Base-by-base conservation (phyloP, 2,113 vertebrate genomes). In the Lycaon pictus region DNA sequence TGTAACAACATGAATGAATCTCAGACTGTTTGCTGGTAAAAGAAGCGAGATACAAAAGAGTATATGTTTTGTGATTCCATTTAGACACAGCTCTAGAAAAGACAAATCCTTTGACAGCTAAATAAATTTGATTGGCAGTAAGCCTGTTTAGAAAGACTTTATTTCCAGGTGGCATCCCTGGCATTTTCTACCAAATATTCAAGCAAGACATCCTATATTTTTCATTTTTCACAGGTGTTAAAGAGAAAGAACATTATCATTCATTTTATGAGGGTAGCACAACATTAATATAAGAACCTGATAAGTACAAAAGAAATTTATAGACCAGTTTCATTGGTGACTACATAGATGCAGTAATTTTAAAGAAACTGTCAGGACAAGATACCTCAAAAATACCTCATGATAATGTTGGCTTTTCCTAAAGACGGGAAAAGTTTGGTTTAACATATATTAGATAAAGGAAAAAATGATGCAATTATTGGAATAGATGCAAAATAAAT, bases 401-500 rank as follows among this genome's bases (percentile, higher is more conserved):
- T 76, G 43, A 37, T 56, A 69, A 89, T 83, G 32, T 91, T 58
- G 8, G 7, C 2, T 51, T 95, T 93, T 72, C 43, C 56, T 22
- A 56, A 13, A 56, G 90, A 80, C 72, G 37, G n/a, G 56, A 35
- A 35, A 88, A 53, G 7, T 2, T 37, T 76, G 67, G 16, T 74
- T 91, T 81, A 87, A 74, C 60, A 81, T 93, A 53, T 82, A 51
- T 86, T 51, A 80, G 62, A 86, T 56, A 58, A 67, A 65, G 13
- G 13, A 71, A 72, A 72, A 67, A 43, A 60, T 71, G 25, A 8
- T 23, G 20, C 43, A 6, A 32, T 86, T 53, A 80, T 90, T 80
- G 74, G 27, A 93, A 27, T 95, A 92, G 71, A 55, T 88, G 81
- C 25, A 83, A 72, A 86, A 51, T 86, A 90, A 94, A 55, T 72